Conservation (phyloP, 2,888 invertebrate species). For the Cephalotes varians region DNA sequence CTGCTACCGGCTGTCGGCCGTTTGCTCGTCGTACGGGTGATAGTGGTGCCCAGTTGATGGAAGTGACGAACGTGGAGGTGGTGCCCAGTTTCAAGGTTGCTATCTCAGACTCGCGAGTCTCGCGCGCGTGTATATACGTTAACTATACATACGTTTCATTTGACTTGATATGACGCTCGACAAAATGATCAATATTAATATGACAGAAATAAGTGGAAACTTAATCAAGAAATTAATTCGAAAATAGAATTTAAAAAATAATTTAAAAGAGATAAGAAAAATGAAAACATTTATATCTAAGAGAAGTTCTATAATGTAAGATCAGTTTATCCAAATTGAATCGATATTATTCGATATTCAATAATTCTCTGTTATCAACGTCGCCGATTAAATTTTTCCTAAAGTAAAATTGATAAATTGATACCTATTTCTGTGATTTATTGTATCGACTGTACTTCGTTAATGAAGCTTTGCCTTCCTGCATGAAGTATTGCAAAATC, state of each 20-base stretch:
- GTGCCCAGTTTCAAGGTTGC: slow-evolving; percentile 81
- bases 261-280: neutral
- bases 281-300: neutral
- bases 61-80: slow-evolving; percentile 75
- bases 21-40: slow-evolving; percentile 7
- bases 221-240: neutral
- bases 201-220: neutral
- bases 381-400: neutral
- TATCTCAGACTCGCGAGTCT: slow-evolving; percentile 67
- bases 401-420: neutral
- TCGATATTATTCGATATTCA: neutral
- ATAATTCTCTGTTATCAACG: neutral
- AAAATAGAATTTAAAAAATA: neutral
- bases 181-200: neutral
- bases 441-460: neutral
- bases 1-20: slow-evolving; percentile 53
- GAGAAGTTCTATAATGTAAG: neutral
- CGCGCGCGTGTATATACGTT: slow-evolving; percentile 57
- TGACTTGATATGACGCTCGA: neutral
- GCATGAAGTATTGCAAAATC: neutral
- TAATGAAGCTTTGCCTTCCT: neutral
- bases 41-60: slow-evolving; percentile 62
- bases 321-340: neutral
- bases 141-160: slow-evolving; percentile 46
- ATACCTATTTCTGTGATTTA: neutral